Percentiles rank a stretch among this genome's conserved stretches.
These are phyloP conservation scores for Drosophila nannoptera DNA, from an alignment of 1,140 invertebrate species.

Conservation along the genomic window DNA sequence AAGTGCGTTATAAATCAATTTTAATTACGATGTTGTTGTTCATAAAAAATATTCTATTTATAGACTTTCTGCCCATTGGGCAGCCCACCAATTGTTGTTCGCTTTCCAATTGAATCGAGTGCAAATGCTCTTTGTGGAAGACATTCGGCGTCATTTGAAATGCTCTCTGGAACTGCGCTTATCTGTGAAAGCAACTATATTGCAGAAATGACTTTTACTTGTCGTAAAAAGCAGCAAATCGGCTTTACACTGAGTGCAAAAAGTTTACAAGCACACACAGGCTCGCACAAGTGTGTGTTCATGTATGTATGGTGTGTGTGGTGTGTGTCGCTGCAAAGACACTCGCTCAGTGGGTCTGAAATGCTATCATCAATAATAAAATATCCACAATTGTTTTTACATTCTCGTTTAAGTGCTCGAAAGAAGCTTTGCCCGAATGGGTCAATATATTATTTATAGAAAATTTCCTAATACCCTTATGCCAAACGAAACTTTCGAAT, in stretches of 20 bases:
- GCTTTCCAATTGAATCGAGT: constrained; percentile 8
- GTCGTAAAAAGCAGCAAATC: neutral
- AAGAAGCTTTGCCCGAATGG: constrained; percentile 13
- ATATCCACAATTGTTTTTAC: constrained; percentile 7
- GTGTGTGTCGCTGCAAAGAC: neutral
- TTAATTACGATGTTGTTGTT: constrained; percentile 50
- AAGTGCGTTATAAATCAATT: constrained; percentile 54
- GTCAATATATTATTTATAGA: constrained; percentile 7
- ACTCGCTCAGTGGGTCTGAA: neutral
- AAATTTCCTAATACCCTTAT: neutral
- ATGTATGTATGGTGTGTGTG: neutral
- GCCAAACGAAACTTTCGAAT: neutral
- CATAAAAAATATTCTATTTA: constrained; percentile 33
- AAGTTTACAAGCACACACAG: neutral
- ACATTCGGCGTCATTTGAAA: neutral
- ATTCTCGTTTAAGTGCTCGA: neutral
- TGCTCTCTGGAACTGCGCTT: neutral
- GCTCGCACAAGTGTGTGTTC: neutral
- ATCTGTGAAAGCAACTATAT: neutral
- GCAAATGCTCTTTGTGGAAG: neutral
- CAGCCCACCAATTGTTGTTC: neutral
- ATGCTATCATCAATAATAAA: constrained; percentile 8
- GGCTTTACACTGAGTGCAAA: neutral
- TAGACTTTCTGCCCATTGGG: constrained; percentile 7
- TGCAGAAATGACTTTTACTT: constrained; percentile 1